Percentiles rank a stretch among this genome's conserved stretches.
Evolutionary conservation across 2,797 vertebrate species (phyloP).

Genomic region (Megalops cyprinoides): DNA sequence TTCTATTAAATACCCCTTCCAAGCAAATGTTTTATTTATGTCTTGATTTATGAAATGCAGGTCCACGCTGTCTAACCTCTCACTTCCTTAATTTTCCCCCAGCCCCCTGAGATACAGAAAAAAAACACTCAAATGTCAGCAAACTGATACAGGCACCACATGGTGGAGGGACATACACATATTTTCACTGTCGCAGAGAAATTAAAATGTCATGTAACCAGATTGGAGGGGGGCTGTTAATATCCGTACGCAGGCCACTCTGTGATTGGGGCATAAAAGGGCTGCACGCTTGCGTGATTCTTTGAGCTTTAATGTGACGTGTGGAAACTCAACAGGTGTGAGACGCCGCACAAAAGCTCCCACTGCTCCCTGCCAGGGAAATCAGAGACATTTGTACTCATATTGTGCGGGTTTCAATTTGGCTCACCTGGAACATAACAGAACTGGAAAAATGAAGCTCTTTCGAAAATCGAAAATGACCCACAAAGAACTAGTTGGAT

Average conservation of each 20-base stretch:
- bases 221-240: slow-evolving; percentile 17
- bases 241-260: neutral
- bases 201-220: slow-evolving; percentile 22
- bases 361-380: neutral
- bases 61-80: neutral
- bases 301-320: neutral
- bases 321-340: slow-evolving; percentile 1
- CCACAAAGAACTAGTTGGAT: neutral
- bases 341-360: neutral
- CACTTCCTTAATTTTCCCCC: neutral
- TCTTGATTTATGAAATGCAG: slow-evolving; percentile 7
- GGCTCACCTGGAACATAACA: neutral
- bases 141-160: neutral
- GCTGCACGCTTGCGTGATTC: neutral
- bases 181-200: slow-evolving; percentile 7
- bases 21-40: slow-evolving; percentile 56
- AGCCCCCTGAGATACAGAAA: neutral
- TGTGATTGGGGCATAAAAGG: neutral
- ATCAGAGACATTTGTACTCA: neutral
- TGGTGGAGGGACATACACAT: neutral
- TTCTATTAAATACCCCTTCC: slow-evolving; percentile 52
- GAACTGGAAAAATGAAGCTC: neutral
- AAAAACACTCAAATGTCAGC: slow-evolving; percentile 9
- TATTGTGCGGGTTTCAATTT: neutral
- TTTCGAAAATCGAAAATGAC: neutral